Conservation (phyloP, 2,113 vertebrate species). For the Sinocyclocheilus anophthalmus region DNA sequence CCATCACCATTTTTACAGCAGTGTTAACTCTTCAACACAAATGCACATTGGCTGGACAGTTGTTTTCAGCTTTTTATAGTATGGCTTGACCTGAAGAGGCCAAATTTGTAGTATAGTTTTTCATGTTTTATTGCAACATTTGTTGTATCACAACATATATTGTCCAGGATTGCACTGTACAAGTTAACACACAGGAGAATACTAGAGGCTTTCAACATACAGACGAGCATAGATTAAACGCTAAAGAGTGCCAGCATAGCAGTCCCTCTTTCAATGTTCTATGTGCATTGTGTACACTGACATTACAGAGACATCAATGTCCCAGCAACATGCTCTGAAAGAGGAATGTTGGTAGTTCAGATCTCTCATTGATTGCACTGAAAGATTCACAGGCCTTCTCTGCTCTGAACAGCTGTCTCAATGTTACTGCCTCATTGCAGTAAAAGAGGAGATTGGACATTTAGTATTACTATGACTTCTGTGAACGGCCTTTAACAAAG, state of each 20-base stretch:
- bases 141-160: not conserved
- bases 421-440: not conserved
- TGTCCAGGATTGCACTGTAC: not conserved
- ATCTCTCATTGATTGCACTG: conserved; percentile 30
- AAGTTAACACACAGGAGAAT: not conserved
- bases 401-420: conserved; percentile 10
- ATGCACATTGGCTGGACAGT: not conserved
- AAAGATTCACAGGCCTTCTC: conserved; percentile 23
- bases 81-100: not conserved
- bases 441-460: not conserved
- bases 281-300: conserved; percentile 10
- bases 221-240: not conserved
- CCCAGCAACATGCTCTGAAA: conserved; percentile 2
- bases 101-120: not conserved
- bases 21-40: not conserved
- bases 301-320: conserved; percentile 28
- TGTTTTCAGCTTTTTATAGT: not conserved
- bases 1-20: not conserved
- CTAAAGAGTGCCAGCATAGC: conserved; percentile 4
- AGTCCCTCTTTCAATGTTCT: conserved; percentile 9
- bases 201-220: not conserved
- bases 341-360: conserved; percentile 26
- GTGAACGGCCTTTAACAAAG: not conserved
- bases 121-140: not conserved
- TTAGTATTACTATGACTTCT: not conserved